Conservation (phyloP, 2,113 vertebrate genomes). For the Podarcis cretensis region DNA sequence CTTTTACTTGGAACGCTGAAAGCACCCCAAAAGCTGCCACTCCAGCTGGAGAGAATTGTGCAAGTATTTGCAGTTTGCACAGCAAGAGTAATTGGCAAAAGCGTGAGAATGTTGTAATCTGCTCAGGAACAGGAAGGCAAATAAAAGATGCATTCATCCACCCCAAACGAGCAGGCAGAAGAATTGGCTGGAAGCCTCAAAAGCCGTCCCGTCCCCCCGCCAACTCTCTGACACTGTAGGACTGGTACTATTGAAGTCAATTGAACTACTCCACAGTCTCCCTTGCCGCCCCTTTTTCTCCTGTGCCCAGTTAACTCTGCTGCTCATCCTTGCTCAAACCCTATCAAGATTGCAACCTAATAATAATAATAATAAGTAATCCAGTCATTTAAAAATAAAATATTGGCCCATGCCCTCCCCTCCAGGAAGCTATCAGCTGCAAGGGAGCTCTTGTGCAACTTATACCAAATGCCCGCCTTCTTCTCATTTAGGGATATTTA, state of each 20-base stretch:
- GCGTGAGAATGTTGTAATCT: conserved; percentile 4
- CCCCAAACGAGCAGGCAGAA: not conserved
- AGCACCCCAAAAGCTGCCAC: not conserved
- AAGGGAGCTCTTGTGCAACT: not conserved
- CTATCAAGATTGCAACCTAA: not conserved
- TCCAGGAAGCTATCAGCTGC: not conserved
- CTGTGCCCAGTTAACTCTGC: not conserved
- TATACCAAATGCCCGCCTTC: no score
- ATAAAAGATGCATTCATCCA: conserved; percentile 48
- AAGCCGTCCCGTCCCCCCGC: not conserved
- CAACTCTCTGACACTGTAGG: no score
- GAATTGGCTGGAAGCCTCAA: not conserved
- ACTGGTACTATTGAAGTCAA: not conserved
- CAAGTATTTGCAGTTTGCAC: not conserved
- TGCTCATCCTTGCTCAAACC: not conserved
- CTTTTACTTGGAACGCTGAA: not conserved
- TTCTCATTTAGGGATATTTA: no score
- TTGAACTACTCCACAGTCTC: not conserved
- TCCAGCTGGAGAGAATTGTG: conserved; percentile 19
- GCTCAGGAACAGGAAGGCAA: conserved; percentile 29
- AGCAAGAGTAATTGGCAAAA: not conserved
- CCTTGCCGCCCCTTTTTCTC: not conserved
- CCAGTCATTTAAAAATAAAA: no score
- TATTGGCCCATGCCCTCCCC: not conserved
- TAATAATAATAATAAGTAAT: no score